These are phyloP conservation scores for Acleris sparsana DNA, from an alignment of 2,888 invertebrate genomes.

Conservation along the genomic window DNA sequence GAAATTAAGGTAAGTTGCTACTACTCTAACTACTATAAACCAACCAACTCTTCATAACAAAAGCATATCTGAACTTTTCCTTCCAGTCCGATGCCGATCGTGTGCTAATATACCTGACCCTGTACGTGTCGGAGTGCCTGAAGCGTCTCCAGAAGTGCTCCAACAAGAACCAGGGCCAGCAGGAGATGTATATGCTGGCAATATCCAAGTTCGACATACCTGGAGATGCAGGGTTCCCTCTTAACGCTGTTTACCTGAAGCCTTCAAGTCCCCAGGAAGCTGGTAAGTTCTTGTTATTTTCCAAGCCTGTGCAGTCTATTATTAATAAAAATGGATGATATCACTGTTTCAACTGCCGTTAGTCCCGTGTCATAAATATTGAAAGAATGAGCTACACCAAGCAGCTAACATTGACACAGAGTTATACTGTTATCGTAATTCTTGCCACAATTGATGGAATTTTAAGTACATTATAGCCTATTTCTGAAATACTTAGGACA, in stretches of 20 bases:
- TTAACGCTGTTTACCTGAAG: constrained; percentile 97
- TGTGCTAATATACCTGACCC: constrained; percentile 97
- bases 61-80: neutral
- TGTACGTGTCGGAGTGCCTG: constrained; percentile 98
- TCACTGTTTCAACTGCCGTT: too few relatives aligned
- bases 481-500: too few relatives aligned
- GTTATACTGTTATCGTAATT: too few relatives aligned
- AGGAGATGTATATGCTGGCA: constrained; percentile 98
- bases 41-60: neutral
- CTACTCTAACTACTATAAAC: neutral
- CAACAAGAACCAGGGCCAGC: constrained; percentile 93
- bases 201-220: constrained; percentile 98
- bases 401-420: too few relatives aligned
- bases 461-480: too few relatives aligned
- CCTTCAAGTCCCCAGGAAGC: constrained; percentile 91
- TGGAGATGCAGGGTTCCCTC: constrained; percentile 96
- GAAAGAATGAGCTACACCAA: too few relatives aligned
- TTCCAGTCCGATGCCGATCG: constrained; percentile 97
- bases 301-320: neutral
- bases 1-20: constrained; percentile 93
- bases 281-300: constrained; percentile 77
- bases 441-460: too few relatives aligned
- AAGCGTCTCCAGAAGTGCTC: constrained; percentile 96
- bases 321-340: too few relatives aligned
- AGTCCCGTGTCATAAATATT: too few relatives aligned